Percentiles rank a stretch among this genome's conserved stretches.
phyloP scores from a whole-genome alignment of 2,113 vertebrate genomes.

The Chiloscyllium plagiosum region DNA sequence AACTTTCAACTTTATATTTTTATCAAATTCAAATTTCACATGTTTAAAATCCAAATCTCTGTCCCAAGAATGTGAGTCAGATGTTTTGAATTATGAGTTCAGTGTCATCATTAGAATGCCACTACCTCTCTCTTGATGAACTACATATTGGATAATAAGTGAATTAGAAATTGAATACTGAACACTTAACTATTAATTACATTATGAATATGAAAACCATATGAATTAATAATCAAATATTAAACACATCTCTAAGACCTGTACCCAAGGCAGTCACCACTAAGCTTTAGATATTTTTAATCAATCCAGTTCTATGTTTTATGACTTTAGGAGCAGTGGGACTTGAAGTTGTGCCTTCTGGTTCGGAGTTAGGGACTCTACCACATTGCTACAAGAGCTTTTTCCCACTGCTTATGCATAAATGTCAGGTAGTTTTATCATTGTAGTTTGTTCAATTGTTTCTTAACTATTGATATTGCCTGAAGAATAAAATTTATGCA shows the following conservation, averaged over 20 bases:
- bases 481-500: not conserved
- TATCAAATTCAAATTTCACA: too few relatives aligned
- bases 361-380: too few relatives aligned
- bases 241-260: not conserved
- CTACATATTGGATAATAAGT: not conserved
- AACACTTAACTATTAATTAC: not conserved
- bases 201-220: not conserved
- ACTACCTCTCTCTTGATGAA: not conserved
- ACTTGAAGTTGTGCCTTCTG: too few relatives aligned
- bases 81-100: too few relatives aligned
- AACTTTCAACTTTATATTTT: too few relatives aligned
- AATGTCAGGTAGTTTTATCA: not conserved
- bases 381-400: too few relatives aligned
- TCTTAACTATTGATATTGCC: not conserved
- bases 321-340: too few relatives aligned
- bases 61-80: too few relatives aligned
- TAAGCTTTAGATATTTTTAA: too few relatives aligned
- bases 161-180: not conserved
- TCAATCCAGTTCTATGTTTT: too few relatives aligned
- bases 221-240: not conserved
- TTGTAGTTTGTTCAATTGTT: not conserved
- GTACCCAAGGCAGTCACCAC: not conserved
- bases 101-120: too few relatives aligned
- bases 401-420: not conserved
- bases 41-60: too few relatives aligned